These are phyloP conservation scores for Elachura formosa DNA, from an alignment of 2,113 vertebrate species.

Conservation along the genomic window DNA sequence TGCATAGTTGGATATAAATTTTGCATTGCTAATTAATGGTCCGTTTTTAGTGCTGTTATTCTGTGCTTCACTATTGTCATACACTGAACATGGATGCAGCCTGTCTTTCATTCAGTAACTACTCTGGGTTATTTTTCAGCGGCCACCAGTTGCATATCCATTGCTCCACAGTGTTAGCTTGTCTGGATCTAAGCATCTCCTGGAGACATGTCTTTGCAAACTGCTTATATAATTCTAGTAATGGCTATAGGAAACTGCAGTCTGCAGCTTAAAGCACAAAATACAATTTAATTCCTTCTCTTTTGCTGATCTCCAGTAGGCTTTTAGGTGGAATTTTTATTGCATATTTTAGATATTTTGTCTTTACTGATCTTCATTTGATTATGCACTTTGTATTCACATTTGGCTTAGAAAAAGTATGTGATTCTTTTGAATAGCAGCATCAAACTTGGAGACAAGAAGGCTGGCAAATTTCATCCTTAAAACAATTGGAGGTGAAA, in stretches of 20 bases:
- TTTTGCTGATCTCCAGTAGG: neutral
- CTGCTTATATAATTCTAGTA: neutral
- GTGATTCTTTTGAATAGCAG: neutral
- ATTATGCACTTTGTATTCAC: neutral
- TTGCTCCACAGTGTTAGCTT: neutral
- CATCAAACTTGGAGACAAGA: neutral
- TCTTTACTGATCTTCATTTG: neutral
- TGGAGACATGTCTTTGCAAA: neutral
- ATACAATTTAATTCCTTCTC: neutral
- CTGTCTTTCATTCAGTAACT: neutral
- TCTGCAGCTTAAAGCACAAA: neutral
- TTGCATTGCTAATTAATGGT: neutral
- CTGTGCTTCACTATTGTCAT: neutral
- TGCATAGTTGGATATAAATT: neutral
- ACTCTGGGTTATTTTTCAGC: neutral
- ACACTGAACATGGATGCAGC: neutral
- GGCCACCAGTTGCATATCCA: neutral
- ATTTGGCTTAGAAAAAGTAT: neutral
- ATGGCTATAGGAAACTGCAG: neutral
- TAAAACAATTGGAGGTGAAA: neutral
- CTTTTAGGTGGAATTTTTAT: neutral
- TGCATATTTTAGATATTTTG: neutral
- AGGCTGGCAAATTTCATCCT: neutral
- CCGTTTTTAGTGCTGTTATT: neutral
- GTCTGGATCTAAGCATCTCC: neutral